phyloP scores from a whole-genome alignment of 2,888 invertebrate genomes.

The Exephanes ischioxanthus region DNA sequence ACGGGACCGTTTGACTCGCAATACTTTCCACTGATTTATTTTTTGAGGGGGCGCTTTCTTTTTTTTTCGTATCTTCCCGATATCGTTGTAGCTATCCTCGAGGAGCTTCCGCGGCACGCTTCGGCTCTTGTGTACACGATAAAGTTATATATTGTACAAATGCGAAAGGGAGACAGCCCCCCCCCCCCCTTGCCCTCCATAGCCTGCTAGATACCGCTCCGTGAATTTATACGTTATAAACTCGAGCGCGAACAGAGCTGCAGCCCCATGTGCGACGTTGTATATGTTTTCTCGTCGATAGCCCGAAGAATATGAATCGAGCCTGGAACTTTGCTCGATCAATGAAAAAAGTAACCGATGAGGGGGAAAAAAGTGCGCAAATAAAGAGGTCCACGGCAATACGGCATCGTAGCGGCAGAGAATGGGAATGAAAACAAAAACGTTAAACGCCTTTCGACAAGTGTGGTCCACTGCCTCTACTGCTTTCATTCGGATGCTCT shows the following conservation, averaged over 20 bases:
- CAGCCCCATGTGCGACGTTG: neutral
- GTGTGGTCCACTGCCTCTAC: constrained; percentile 35
- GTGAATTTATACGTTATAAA: neutral
- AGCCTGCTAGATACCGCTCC: neutral
- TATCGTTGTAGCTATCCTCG: constrained; percentile 8
- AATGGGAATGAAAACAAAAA: constrained; percentile 32
- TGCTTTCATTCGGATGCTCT: constrained; percentile 2
- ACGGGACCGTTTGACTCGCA: neutral
- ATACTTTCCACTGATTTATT: constrained; percentile 43
- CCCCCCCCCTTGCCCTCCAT: neutral
- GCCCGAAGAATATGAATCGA: constrained; percentile 49
- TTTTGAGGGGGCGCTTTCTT: constrained; percentile 4
- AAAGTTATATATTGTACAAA: neutral
- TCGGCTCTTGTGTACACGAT: constrained; percentile 1
- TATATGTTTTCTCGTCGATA: constrained; percentile 36
- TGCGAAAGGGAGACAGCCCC: neutral
- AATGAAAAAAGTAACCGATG: constrained; percentile 40
- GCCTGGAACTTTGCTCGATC: constrained; percentile 5
- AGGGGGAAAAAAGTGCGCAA: neutral
- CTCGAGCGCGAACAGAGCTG: neutral
- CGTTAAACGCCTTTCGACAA: constrained; percentile 15
- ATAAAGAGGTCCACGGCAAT: neutral
- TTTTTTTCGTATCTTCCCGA: constrained; percentile 34
- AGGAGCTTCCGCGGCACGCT: neutral
- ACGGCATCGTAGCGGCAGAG: neutral